Evolutionary conservation across 2,113 vertebrate genomes (phyloP), one percentile per base, ranked within the genome.

Genomic region (Oncorhynchus tshawytscha): DNA sequence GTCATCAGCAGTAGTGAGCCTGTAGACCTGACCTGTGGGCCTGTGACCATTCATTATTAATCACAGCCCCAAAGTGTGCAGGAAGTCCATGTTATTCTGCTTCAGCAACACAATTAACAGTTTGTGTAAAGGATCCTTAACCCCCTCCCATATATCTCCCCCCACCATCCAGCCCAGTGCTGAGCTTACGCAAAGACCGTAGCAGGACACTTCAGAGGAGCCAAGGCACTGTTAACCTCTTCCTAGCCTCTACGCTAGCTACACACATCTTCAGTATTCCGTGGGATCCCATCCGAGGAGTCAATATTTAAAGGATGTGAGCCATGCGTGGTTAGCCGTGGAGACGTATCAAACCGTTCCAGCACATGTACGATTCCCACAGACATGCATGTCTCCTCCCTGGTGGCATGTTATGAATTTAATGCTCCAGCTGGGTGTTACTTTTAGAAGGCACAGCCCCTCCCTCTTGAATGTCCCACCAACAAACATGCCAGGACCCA

Each of bases 251-350:
- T 39, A 39, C 2, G 8, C 39, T 12, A 45, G 39, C 39, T 25
- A 64, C 60, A 25, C 24, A 7, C 60, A 64, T 25, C 48, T 20
- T 71, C 70, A 59, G 57, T 71, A 57, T 27, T 71, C 13, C 25
- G 57, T 57, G 13, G 29, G 68, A n/a, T 24, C 13, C 39, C 68
- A 49, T 71, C 24, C 51, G 13, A 71, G 51, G 24, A 57, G 24
- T 71, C 67, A 48, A 70, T 70, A 70, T 70, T 70, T 57, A 31
- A 59, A 18, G 39, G 49, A 71, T 57, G 39, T 45, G 39, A 9
- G 8, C 39, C 39, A 8, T 45, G 34, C 7, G 7, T 45, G 49
- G n/a, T 12, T 25, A 5, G 48, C 18, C 45, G 2, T 70, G 20
- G 48, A 71, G 12, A 7, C 24, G 0, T 71, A 13, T 71, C 20